Evolutionary conservation across 2,113 vertebrate genomes (phyloP).

Genomic region (Lichenostomus cassidix): DNA sequence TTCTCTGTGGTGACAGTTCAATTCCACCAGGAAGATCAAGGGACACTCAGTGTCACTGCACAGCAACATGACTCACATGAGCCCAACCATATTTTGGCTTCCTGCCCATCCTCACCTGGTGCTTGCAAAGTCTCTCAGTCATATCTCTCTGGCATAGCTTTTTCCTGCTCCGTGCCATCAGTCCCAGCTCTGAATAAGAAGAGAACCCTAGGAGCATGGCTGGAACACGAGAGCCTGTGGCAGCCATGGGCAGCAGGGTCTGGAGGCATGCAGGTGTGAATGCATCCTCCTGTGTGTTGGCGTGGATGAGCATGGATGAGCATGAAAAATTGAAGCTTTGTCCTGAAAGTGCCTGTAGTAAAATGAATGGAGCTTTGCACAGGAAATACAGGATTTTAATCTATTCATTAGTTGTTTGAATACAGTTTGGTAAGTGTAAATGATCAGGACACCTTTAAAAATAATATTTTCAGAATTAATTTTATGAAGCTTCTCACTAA

Average conservation of each 20-base stretch:
- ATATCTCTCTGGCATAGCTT: too few species aligned
- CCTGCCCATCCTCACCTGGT: neutral
- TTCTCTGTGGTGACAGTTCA: neutral
- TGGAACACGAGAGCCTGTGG: accelerated
- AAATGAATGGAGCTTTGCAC: neutral
- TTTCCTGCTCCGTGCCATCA: neutral
- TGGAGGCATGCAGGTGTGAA: too few species aligned
- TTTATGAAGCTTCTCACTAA: neutral
- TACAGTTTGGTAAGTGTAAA: neutral
- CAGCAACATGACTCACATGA: neutral
- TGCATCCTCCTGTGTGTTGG: accelerated
- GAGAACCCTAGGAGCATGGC: neutral
- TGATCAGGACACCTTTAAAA: neutral
- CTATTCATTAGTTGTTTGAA: neutral
- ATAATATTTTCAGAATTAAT: neutral
- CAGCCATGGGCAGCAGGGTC: neutral
- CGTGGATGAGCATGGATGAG: neutral
- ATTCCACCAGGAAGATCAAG: neutral
- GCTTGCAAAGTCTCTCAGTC: neutral
- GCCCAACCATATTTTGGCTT: accelerated
- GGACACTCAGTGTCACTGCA: neutral
- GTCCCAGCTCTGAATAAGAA: neutral
- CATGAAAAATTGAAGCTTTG: neutral
- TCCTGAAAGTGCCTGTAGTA: neutral
- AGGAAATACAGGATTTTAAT: neutral